Base-by-base conservation (phyloP, 2,113 vertebrate genomes). In the Seriola dumerili region DNA sequence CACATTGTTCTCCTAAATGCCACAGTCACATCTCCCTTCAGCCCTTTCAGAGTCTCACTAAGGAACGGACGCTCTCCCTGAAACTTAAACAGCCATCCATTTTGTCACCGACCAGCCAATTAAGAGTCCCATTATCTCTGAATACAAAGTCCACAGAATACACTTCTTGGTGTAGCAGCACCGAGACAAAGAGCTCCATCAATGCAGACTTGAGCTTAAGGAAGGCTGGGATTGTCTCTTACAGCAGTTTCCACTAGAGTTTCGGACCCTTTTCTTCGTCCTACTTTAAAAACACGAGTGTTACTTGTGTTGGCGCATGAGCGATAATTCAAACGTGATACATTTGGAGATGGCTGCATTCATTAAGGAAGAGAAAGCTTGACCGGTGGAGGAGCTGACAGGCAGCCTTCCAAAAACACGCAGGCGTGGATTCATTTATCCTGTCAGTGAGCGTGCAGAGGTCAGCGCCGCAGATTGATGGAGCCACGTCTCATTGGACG, bases 401-500 rank as follows among this genome's bases (percentile, higher is more conserved):
- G 57, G 68, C 61, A 65, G 76, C 59, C 72, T 29, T 52, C 63
- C 48, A 14, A 81, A 14, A 81, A 88, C 73, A 5, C 4, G 62
- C 25, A 5, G 57, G 36, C 4, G 13, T 29, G 76, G 50, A 67
- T 85, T 87, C 92, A 90, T 92, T 88, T 72, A 58, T 86, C 70
- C 73, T 42, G 54, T 32, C 29, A 4, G 58, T 2, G 77, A 73
- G 82, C 25, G 52, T 3, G 19, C 74, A 86, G 78, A 48, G 85
- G 90, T 93, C 90, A 81, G 88, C 79, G 4, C 78, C 70, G 29
- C 76, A 90, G 91, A 93, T 91, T 87, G 92, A 94, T 91, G 86
- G 81, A 80, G 89, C 70, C 81, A 55, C 77, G 93, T 92, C 89
- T 94, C 90, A 88, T 94, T 91, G 92, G 87, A 88, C 85, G 50